Base-by-base conservation (phyloP, 2,113 vertebrate species). In the Xiphophorus maculatus region DNA sequence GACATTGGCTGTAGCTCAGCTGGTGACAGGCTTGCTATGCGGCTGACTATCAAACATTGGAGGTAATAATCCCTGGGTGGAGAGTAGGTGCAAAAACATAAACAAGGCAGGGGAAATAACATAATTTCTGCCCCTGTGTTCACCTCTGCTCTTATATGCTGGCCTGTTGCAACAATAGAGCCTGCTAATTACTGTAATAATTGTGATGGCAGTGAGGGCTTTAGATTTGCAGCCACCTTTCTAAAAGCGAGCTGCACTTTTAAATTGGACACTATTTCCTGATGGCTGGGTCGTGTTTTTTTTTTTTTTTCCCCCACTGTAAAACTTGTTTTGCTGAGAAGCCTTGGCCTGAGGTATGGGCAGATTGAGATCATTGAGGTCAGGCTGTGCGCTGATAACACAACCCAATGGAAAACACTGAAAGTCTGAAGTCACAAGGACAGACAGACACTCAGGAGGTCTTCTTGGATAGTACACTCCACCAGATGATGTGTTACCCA, bases 281-380 rank as follows among this genome's bases (percentile, higher is more conserved):
- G 29, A 37, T 15, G 67, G 71, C 62, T 73, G 69, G 71, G 60
- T 84, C 54, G 12, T 63, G 32, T 22, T 35, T 35, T 35, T 37
- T 37, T 32, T 22, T 17, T 32, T 33, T 33, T 65, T 87, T 91
- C 40, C 91, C 90, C 87, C 85, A 85, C 70, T 83, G 35, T 61
- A 88, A 77, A 81, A 60, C 77, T 37, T 1, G 71, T 77, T 82
- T 63, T 32, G 72, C 77, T 78, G 66, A 80, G 35, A 40, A 87
- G 58, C 76, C 60, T 92, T 93, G 91, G 91, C 83, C 74, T 66
- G 69, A 70, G 76, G 58, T 81, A 72, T 84, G 89, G 85, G 71
- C 90, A 89, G 80, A 89, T 86, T 89, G 90, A 94, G 87, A 89
- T 92, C 91, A 92, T 93, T 9, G 73, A 90, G 91, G 92, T 92